These are phyloP conservation scores for Sparidentex hasta DNA, from an alignment of 2,797 vertebrate species.

Conservation along the genomic window DNA sequence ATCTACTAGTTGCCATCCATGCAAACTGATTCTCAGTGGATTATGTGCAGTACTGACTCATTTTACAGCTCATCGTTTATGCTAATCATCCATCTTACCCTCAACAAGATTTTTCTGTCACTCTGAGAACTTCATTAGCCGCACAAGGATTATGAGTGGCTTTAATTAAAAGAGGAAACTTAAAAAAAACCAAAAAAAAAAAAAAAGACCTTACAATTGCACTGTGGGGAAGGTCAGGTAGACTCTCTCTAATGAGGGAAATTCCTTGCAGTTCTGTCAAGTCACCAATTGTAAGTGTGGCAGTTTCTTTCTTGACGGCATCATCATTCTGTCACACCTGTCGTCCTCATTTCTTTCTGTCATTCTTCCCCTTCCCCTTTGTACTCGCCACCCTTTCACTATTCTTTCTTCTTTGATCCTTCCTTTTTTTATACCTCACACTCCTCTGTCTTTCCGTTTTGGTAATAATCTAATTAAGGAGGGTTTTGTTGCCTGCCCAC, in stretches of 20 bases:
- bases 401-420: not conserved
- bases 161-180: slow-evolving; percentile 64
- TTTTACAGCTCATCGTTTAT: slow-evolving; percentile 34
- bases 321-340: slow-evolving; percentile 19
- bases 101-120: slow-evolving; percentile 24
- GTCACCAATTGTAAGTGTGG: slow-evolving; percentile 18
- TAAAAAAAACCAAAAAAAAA: slow-evolving; percentile 49
- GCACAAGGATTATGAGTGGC: slow-evolving; percentile 30
- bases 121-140: slow-evolving; percentile 49
- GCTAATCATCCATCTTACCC: slow-evolving; percentile 28
- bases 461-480: slow-evolving; percentile 81
- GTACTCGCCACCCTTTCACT: not conserved
- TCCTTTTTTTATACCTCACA: slow-evolving; percentile 9
- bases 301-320: not conserved
- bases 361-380: not conserved
- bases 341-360: slow-evolving; percentile 9
- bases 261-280: slow-evolving; percentile 28
- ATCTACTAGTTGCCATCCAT: slow-evolving; percentile 20
- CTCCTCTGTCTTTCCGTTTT: slow-evolving; percentile 44
- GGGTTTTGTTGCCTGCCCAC: slow-evolving; percentile 73
- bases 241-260: slow-evolving; percentile 56
- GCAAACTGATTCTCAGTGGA: no score
- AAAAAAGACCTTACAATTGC: slow-evolving; percentile 37
- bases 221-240: slow-evolving; percentile 45
- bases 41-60: not conserved